These are phyloP conservation scores for Drosophila barbarae DNA, from an alignment of 2,888 invertebrate genomes.

Conservation along the genomic window DNA sequence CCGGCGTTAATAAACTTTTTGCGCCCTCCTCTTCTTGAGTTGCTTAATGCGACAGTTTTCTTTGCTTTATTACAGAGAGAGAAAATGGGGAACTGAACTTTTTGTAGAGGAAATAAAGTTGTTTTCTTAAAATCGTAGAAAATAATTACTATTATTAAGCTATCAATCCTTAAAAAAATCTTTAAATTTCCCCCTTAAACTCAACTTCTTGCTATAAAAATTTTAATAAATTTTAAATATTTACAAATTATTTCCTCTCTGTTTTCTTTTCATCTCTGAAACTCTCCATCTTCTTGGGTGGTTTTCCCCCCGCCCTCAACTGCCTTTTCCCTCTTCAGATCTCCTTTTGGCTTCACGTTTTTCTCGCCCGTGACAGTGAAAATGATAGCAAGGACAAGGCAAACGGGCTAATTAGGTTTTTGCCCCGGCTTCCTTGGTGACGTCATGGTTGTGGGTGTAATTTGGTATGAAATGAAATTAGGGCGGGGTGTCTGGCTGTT, in stretches of 20 bases:
- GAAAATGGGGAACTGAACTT: neutral
- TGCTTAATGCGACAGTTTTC: constrained; percentile 22
- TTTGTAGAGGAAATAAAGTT: neutral
- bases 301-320: constrained; percentile 14
- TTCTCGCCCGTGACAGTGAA: constrained; percentile 62
- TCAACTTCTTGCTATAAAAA: rapidly evolving
- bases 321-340: constrained; percentile 37
- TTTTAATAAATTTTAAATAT: neutral
- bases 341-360: constrained; percentile 33
- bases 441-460: constrained; percentile 64
- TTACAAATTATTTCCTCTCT: neutral
- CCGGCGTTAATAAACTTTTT: constrained; percentile 62
- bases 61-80: neutral
- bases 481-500: constrained; percentile 13
- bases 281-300: constrained; percentile 17
- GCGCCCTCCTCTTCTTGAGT: constrained; percentile 6
- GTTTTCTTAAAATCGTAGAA: neutral
- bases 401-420: constrained; percentile 75
- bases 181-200: neutral
- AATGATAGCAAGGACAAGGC: constrained; percentile 59
- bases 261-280: constrained; percentile 1
- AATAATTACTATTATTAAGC: neutral
- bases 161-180: neutral
- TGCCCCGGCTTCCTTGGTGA: constrained; percentile 52
- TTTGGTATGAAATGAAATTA: constrained; percentile 72